Percentiles rank a stretch among this genome's conserved stretches.
Conservation (phyloP, 2,888 invertebrate species). For the Epinotia ramella region DNA sequence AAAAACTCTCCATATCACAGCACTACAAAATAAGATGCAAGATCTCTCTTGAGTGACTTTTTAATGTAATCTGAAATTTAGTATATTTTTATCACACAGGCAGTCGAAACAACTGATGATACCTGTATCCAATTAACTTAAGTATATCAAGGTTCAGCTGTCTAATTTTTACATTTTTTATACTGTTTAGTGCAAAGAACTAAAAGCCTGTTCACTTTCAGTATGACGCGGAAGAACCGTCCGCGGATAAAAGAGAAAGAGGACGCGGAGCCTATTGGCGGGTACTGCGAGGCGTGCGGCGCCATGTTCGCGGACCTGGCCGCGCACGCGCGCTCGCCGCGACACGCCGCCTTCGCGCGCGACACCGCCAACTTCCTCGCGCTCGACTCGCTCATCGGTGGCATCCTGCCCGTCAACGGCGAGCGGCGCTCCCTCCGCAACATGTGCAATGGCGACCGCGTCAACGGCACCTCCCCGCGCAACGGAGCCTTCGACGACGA, state of each 20-base stretch:
- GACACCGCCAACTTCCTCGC: constrained; percentile 91
- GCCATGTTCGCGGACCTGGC: constrained; percentile 89
- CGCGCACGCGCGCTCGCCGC: constrained; percentile 90
- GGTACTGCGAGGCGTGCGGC: constrained; percentile 93
- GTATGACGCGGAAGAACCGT: constrained; percentile 85
- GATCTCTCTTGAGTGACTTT: too few species aligned
- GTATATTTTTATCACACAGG: too few species aligned
- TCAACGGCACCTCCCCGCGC: constrained; percentile 53
- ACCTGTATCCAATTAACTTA: too few species aligned
- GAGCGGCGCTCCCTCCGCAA: constrained; percentile 66
- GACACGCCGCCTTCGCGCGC: constrained; percentile 89
- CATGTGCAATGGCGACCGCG: constrained; percentile 53
- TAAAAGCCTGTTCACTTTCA: constrained; percentile 55
- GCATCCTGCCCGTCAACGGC: constrained; percentile 66
- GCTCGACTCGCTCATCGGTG: constrained; percentile 89
- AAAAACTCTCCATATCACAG: background rate
- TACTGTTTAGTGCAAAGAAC: background rate
- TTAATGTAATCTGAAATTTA: background rate
- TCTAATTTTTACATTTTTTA: background rate
- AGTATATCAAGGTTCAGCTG: too few species aligned
- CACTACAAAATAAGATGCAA: background rate
- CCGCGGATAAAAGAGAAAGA: constrained; percentile 77
- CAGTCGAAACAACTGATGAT: too few species aligned
- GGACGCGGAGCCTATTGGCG: constrained; percentile 80
- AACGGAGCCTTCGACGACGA: constrained; percentile 70